Percentiles rank a stretch among this genome's conserved stretches.
phyloP scores from a whole-genome alignment of 1,140 invertebrate genomes.

The Bombus turneri region DNA sequence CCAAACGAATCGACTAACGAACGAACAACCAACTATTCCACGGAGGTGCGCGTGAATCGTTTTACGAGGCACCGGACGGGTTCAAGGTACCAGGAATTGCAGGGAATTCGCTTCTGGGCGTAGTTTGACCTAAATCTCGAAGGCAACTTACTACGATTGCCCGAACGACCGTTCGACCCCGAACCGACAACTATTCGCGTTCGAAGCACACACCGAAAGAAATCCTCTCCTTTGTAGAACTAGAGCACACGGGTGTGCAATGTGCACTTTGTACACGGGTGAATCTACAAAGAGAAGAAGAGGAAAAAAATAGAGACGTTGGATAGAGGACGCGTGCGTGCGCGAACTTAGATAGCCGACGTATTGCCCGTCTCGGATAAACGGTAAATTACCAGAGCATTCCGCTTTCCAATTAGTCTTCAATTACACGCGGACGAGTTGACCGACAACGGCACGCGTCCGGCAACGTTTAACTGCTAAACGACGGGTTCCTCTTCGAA shows the following conservation, averaged over 20 bases:
- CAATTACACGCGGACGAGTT: conserved; percentile 13
- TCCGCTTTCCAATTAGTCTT: conserved; percentile 53
- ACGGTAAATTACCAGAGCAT: conserved; percentile 45
- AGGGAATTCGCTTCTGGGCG: conserved; percentile 32
- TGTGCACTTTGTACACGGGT: not conserved
- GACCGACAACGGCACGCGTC: conserved; percentile 33
- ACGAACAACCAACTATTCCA: not conserved
- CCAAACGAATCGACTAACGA: not conserved
- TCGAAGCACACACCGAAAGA: not conserved
- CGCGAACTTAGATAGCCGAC: not conserved
- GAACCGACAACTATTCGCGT: conserved; percentile 34
- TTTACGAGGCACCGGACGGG: not conserved
- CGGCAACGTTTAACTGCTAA: conserved; percentile 29
- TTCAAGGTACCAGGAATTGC: conserved; percentile 44
- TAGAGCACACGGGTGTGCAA: not conserved
- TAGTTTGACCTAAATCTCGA: conserved; percentile 53
- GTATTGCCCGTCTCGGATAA: conserved; percentile 20
- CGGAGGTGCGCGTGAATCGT: not conserved
- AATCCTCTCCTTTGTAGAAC: conserved; percentile 21
- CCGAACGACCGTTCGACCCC: conserved; percentile 59
- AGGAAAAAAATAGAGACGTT: not conserved
- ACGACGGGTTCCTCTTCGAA: not conserved
- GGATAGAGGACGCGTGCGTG: not conserved
- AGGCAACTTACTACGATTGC: conserved; percentile 31
- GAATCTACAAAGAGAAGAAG: not conserved